A percentile compares a stretch with the other conserved stretches of the same genome.
These are phyloP conservation scores for Diceros bicornis DNA, from an alignment of 2,797 vertebrate species.

Conservation along the genomic window DNA sequence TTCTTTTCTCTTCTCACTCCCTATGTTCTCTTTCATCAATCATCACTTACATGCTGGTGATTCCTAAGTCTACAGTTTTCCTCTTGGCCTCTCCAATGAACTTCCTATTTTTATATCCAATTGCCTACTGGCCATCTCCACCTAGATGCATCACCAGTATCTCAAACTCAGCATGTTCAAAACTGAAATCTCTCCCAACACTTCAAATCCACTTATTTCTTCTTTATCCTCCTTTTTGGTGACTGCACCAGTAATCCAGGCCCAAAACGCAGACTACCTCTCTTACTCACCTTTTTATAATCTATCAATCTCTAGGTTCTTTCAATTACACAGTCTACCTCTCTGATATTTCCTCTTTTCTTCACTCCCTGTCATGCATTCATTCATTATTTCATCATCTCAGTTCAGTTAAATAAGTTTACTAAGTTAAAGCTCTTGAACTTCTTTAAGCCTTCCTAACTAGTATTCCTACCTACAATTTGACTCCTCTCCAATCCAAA, in stretches of 20 bases:
- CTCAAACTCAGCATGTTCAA: not conserved
- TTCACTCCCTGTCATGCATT: not conserved
- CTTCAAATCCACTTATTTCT: not conserved
- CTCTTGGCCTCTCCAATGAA: not conserved
- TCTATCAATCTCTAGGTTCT: not conserved
- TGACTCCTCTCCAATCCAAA: not conserved
- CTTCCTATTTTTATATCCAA: not conserved
- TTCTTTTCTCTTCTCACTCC: not conserved
- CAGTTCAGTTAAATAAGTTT: not conserved
- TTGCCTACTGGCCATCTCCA: not conserved
- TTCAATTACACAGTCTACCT: not conserved
- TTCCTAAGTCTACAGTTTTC: not conserved
- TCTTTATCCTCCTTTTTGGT: not conserved
- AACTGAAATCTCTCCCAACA: not conserved
- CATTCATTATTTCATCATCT: not conserved
- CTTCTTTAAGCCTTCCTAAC: not conserved
- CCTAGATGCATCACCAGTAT: not conserved
- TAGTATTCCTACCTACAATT: not conserved
- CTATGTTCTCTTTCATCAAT: not conserved
- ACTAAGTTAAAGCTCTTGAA: not conserved
- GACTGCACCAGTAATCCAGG: not conserved
- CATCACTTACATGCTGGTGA: not conserved
- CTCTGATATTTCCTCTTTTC: not conserved
- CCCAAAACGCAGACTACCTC: not conserved
- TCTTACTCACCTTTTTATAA: not conserved